Conservation (phyloP, 2,888 invertebrate species). For the Lordiphosa fenestrarum region DNA sequence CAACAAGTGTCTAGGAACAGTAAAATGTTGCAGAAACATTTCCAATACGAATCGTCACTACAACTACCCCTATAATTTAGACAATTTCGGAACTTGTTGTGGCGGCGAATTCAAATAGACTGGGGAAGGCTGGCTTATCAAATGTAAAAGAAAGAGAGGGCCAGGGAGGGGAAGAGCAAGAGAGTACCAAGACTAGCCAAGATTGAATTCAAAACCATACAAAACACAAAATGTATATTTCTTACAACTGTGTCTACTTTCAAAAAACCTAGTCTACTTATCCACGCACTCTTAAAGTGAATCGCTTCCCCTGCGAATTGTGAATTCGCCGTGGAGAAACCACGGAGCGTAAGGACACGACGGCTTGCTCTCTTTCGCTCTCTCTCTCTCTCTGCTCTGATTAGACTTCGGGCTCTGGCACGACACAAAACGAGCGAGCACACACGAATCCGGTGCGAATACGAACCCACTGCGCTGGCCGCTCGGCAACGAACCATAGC, state of each 20-base stretch:
- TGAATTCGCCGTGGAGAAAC: slow-evolving; percentile 14
- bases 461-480: slow-evolving; percentile 21
- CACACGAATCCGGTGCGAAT: slow-evolving; percentile 33
- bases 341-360: too few relatives aligned
- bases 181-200: too few relatives aligned
- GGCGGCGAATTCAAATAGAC: slow-evolving; percentile 8
- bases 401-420: slow-evolving; percentile 4
- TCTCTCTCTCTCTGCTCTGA: not conserved
- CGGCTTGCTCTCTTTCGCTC: slow-evolving; percentile 9
- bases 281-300: too few relatives aligned
- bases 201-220: too few relatives aligned
- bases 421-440: slow-evolving; percentile 22
- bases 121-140: slow-evolving; percentile 3
- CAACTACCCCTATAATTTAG: slow-evolving; percentile 25
- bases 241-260: too few relatives aligned
- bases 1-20: not conserved
- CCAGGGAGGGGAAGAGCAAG: not conserved
- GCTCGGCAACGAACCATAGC: slow-evolving; percentile 52
- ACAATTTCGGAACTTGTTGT: slow-evolving; percentile 30
- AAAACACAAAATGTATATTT: too few relatives aligned
- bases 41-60: not conserved
- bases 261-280: too few relatives aligned
- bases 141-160: not conserved
- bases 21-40: slow-evolving; percentile 31
- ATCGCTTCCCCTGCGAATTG: slow-evolving; percentile 1